Base-by-base conservation (phyloP, 2,797 vertebrate species). In the Anguilla obscura region DNA sequence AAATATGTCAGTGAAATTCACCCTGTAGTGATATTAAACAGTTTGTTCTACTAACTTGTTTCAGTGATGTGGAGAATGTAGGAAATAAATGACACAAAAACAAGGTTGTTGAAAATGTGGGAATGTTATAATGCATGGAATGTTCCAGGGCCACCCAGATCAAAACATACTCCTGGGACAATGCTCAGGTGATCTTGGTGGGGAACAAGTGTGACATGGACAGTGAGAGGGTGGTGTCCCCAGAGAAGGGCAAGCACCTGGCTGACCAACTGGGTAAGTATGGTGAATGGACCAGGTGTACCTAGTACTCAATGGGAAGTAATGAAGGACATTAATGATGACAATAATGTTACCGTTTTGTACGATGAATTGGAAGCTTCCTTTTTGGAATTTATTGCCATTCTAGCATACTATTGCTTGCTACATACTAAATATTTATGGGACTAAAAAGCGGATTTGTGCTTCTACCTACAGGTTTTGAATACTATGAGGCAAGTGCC, bases 191-290 rank as follows among this genome's bases (percentile, higher is more conserved):
- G 85, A 98, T 99, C 94, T 96, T 99, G 93, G 98, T 99, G 14
- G 98, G 98, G 76, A 99, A 99, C 95, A 99, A 99, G 92, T 99
- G 98, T 89, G 98, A 99, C 93, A 97, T 99, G 98, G 98, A 98
- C 85, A 98, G 98, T 90, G 98, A 98, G 92, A 95, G 98, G 89
- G 95, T 97, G 40, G 93, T 99, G 76, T 96, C 97, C 0, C 91
- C 96, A 0, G 98, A 99, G 93, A 99, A 99, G 91, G 98, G 98
- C 52, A 98, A 95, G 90, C 97, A 97, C 87, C 95, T 99, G 40
- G 97, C 98, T 0, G 98, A 99, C 87, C 98, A 99, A 92, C 94
- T 99, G 80, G 98, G 98, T 99, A 94, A 91, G 92, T 92, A 69
- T 79, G 56, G 16, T 58, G 45, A 36, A 58, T 4, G 27, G 40